phyloP scores from a whole-genome alignment of 2,888 invertebrate genomes.

The Antheraea assamensis region DNA sequence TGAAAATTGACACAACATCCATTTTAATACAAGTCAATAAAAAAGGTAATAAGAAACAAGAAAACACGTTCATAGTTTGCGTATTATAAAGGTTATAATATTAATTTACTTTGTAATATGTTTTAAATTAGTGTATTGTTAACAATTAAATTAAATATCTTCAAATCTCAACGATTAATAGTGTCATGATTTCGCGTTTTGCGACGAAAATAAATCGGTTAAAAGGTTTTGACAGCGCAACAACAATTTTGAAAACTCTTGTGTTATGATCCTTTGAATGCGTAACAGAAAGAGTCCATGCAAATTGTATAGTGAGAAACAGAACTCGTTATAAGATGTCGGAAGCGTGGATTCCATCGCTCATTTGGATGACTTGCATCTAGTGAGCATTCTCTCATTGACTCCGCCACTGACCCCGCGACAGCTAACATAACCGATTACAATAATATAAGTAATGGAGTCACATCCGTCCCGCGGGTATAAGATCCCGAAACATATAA shows the following conservation, averaged over 20 bases:
- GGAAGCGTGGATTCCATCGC: slow-evolving; percentile 75
- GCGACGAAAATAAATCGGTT: neutral
- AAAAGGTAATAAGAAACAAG: too few species aligned
- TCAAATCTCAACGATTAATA: neutral
- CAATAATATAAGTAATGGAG: slow-evolving; percentile 74
- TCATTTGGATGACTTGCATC: slow-evolving; percentile 76
- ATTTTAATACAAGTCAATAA: too few species aligned
- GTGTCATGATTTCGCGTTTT: neutral
- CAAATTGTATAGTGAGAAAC: slow-evolving; percentile 44
- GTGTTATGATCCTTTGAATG: neutral
- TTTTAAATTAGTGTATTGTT: neutral
- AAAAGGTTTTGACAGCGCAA: neutral
- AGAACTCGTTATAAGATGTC: slow-evolving; percentile 62
- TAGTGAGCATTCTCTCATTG: slow-evolving; percentile 75
- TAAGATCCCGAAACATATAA: slow-evolving; percentile 52
- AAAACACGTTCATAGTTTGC: too few species aligned
- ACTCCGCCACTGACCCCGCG: slow-evolving; percentile 76
- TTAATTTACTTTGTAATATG: too few species aligned
- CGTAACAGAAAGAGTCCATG: slow-evolving; percentile 14
- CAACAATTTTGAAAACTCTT: neutral
- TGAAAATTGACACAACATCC: too few species aligned
- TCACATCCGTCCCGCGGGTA: slow-evolving; percentile 68
- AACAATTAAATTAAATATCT: neutral
- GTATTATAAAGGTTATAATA: too few species aligned
- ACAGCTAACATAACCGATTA: slow-evolving; percentile 61